Conservation (phyloP, 1,140 invertebrate genomes). For the Andricus grossulariae region DNA sequence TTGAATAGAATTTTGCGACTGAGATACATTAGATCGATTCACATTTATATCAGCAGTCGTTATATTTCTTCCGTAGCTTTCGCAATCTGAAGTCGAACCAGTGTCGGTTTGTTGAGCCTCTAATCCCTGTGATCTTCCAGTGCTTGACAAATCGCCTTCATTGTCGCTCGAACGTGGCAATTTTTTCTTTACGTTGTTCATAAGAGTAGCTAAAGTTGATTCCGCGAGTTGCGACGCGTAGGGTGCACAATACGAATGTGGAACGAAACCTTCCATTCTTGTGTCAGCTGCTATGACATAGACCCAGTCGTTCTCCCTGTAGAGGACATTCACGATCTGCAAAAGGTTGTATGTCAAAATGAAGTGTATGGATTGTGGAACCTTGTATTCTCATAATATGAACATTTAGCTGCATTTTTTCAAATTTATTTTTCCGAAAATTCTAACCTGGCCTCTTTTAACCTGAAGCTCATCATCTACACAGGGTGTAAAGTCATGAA, state of each 20-base stretch:
- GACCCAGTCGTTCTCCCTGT: conserved; percentile 97
- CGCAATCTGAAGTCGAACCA: conserved; percentile 80
- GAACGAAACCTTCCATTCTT: conserved; percentile 94
- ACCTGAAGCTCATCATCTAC: conserved; percentile 96
- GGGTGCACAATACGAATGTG: conserved; percentile 93
- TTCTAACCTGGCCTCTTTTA: conserved; percentile 80
- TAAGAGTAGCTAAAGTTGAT: conserved; percentile 81
- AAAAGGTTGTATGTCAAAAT: conserved; percentile 47
- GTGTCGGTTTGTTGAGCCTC: conserved; percentile 75
- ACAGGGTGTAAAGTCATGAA: conserved; percentile 96
- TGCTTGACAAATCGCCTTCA: conserved; percentile 64
- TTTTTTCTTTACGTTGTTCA: conserved; percentile 88
- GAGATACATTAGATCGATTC: conserved; percentile 72
- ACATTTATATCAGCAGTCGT: conserved; percentile 73
- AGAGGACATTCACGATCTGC: conserved; percentile 92
- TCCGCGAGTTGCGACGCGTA: conserved; percentile 86
- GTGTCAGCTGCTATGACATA: conserved; percentile 94
- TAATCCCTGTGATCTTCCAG: conserved; percentile 64
- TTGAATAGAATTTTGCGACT: conserved; percentile 79
- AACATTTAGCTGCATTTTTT: background rate
- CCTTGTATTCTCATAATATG: background rate
- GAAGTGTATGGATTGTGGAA: no score
- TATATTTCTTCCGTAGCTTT: conserved; percentile 79
- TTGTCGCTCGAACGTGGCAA: conserved; percentile 80
- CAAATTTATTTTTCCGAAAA: background rate